phyloP scores from a whole-genome alignment of 1,140 invertebrate genomes.

The Metaphire vulgaris region DNA sequence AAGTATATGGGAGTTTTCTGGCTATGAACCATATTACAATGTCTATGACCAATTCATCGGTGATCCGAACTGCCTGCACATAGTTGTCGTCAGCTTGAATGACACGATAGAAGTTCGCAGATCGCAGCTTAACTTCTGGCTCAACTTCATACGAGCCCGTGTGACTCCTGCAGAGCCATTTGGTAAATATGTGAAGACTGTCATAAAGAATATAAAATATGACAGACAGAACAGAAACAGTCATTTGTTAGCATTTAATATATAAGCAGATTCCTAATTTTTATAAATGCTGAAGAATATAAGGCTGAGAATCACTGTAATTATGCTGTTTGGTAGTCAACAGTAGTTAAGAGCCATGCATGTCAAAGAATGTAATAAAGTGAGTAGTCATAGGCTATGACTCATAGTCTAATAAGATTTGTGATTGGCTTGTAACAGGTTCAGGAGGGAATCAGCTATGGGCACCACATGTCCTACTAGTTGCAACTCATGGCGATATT shows the following conservation, averaged over 20 bases:
- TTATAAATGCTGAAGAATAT: no score
- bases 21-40: constrained; percentile 70
- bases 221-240: no score
- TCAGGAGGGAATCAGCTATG: constrained; percentile 56
- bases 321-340: no score
- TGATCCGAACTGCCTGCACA: constrained; percentile 62
- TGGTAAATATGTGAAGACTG: constrained; percentile 60
- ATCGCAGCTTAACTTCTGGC: constrained; percentile 71
- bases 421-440: no score
- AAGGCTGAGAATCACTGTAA: no score
- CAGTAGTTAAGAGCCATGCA: no score
- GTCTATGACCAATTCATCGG: constrained; percentile 72
- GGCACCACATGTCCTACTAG: constrained; percentile 56
- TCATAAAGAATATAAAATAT: no score
- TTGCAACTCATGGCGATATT: constrained; percentile 65
- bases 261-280: no score
- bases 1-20: constrained; percentile 75
- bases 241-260: no score
- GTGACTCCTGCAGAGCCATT: constrained; percentile 63
- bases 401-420: no score
- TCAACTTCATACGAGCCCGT: constrained; percentile 69
- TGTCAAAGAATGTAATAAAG: no score
- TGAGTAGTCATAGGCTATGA: no score
- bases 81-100: constrained; percentile 66
- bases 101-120: constrained; percentile 66